Evolutionary conservation across 2,888 invertebrate species (phyloP).

Genomic region (Caenorhabditis sp.): DNA sequence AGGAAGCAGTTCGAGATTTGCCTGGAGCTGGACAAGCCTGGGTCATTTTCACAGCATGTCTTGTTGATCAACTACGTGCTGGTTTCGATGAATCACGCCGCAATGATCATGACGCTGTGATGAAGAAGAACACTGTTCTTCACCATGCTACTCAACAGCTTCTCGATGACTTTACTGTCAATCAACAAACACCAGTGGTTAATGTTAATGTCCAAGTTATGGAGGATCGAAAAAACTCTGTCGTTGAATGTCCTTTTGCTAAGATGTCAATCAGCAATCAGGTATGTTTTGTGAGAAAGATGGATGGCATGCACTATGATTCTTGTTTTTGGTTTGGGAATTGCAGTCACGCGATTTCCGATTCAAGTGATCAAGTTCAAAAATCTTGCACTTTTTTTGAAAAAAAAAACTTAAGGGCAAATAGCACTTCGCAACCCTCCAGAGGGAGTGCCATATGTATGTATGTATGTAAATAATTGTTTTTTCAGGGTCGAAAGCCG

Average conservation of each 20-base stretch:
- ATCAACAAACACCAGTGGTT: neutral
- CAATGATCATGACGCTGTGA: conserved; percentile 36
- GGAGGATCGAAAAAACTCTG: neutral
- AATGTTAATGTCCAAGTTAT: neutral
- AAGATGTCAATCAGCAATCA: neutral
- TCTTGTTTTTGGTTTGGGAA: too few species aligned
- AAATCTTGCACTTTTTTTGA: too few species aligned
- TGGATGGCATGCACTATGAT: too few species aligned
- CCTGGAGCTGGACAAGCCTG: conserved; percentile 70
- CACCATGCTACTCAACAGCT: conserved; percentile 54
- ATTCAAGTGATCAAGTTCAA: too few species aligned
- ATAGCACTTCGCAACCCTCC: too few species aligned
- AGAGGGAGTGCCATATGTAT: too few species aligned
- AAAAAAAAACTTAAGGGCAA: too few species aligned
- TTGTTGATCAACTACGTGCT: conserved; percentile 68
- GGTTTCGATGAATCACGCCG: conserved; percentile 61
- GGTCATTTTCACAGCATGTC: conserved; percentile 69
- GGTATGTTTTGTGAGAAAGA: too few species aligned
- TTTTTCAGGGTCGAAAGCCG: neutral
- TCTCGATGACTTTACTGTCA: neutral
- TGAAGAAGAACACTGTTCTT: conserved; percentile 55
- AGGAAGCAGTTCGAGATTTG: conserved; percentile 68
- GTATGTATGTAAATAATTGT: too few species aligned
- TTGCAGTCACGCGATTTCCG: too few species aligned
- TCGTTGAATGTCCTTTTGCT: neutral